phyloP scores from a whole-genome alignment of 1,140 invertebrate species.

The Drosophila sucinea region DNA sequence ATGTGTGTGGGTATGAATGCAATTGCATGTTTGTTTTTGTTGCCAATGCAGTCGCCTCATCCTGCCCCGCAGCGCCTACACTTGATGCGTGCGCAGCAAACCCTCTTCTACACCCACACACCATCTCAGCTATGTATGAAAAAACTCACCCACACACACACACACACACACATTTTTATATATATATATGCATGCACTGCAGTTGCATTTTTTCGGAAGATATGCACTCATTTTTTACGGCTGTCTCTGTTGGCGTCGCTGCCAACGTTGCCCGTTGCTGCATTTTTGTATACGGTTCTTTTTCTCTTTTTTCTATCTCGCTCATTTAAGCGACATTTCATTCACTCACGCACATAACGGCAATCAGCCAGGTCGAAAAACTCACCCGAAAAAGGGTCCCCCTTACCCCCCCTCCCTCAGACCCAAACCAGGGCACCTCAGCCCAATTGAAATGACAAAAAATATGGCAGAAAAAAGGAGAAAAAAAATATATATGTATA shows the following conservation, averaged over 20 bases:
- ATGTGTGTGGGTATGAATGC: conserved; percentile 65
- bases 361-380: conserved; percentile 53
- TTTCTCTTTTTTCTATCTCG: conserved; percentile 72
- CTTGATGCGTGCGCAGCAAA: conserved; percentile 74
- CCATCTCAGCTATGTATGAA: conserved; percentile 4
- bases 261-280: conserved; percentile 27
- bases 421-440: conserved; percentile 11
- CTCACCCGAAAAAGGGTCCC: background rate
- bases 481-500: conserved; percentile 31
- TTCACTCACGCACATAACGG: conserved; percentile 72
- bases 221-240: conserved; percentile 76
- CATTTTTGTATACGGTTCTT: conserved; percentile 56
- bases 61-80: conserved; percentile 42
- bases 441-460: conserved; percentile 77
- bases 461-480: conserved; percentile 52
- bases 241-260: conserved; percentile 35
- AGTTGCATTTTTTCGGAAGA: conserved; percentile 81
- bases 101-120: conserved; percentile 29
- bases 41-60: conserved; percentile 63
- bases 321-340: conserved; percentile 69
- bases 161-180: conserved; percentile 22
- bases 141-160: conserved; percentile 19
- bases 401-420: background rate
- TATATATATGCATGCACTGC: conserved; percentile 51
- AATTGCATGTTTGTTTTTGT: conserved; percentile 80